Evolutionary conservation across 2,888 invertebrate species (phyloP), one percentile per base, ranked within the genome.

Genomic region (Chaitophorus viminalis): DNA sequence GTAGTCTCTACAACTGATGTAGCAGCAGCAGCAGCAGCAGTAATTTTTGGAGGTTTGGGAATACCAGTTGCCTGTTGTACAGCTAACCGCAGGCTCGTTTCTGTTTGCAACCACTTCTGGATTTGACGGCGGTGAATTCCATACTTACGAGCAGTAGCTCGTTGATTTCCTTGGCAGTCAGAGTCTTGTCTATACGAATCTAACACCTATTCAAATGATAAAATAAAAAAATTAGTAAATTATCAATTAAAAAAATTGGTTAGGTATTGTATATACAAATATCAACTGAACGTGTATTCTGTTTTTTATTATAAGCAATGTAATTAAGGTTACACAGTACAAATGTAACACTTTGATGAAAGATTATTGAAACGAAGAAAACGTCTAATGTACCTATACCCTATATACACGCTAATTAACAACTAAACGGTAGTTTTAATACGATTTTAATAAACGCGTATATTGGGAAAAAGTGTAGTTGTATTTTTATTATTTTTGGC

Each of bases 41-140:
- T 39, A 18, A 74, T 46, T 74, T 87, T 87, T 0, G 60, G 78
- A 8, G 78, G 78, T 78, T 84, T 88, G 0, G 84, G 36, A 33
- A 46, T 46, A 25, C 84, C 74, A 1, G 31, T 39, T 5, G 87
- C 79, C 77, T 89, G 90, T 89, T 90, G 93, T 89, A 96, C 94
- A 90, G 95, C 95, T 89, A 94, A 95, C 90, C 96, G 93, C 89
- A 97, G 92, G 91, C 94, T 95, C 89, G 94, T 94, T 92, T 96
- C 96, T 90, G 95, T 96, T 92, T 97, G 97, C 90, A 97, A 92
- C 97, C 97, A 97, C 93, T 97, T 97, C 92, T 97, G 97, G 90
- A 97, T 97, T 92, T 97, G 97, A 89, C 97, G 94, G 88, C 97
- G 93, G 91, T 97, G 97, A 90, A 97, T 97, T 89, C 96, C 96